A percentile compares a stretch with the other conserved stretches of the same genome.
Evolutionary conservation across 1,140 invertebrate genomes (phyloP).

Genomic region (Eupristina koningsbergeri): DNA sequence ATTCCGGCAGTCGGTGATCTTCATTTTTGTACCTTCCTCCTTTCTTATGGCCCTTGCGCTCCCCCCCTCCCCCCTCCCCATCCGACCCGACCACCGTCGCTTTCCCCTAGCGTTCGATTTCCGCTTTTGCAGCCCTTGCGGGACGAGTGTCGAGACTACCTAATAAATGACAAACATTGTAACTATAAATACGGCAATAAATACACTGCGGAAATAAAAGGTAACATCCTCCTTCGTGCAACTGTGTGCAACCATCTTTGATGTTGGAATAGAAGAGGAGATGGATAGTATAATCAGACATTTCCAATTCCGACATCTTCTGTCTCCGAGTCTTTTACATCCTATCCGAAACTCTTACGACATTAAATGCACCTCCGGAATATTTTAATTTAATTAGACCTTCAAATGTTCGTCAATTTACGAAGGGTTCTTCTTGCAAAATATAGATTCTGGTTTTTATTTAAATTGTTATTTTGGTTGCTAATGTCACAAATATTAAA

Average conservation of each 20-base stretch:
- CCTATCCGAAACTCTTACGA: not conserved
- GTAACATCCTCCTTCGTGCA: not conserved
- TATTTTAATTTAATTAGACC: not conserved
- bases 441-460: no score
- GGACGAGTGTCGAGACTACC: not conserved
- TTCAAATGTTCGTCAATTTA: not conserved
- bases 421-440: not conserved
- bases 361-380: not conserved
- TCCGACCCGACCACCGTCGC: no score
- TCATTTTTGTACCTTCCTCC: conserved; percentile 17
- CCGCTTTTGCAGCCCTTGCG: not conserved
- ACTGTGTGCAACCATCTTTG: not conserved
- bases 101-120: not conserved
- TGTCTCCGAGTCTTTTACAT: not conserved
- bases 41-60: not conserved
- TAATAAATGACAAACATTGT: conserved; percentile 25
- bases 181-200: conserved; percentile 17
- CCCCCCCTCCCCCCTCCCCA: not conserved
- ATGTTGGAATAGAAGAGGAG: not conserved
- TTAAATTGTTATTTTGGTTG: no score
- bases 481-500: no score
- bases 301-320: not conserved
- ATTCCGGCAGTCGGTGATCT: conserved; percentile 27
- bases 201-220: not conserved
- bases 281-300: conserved; percentile 3